Evolutionary conservation across 2,113 vertebrate species (phyloP).

Genomic region (Xiphophorus hellerii): DNA sequence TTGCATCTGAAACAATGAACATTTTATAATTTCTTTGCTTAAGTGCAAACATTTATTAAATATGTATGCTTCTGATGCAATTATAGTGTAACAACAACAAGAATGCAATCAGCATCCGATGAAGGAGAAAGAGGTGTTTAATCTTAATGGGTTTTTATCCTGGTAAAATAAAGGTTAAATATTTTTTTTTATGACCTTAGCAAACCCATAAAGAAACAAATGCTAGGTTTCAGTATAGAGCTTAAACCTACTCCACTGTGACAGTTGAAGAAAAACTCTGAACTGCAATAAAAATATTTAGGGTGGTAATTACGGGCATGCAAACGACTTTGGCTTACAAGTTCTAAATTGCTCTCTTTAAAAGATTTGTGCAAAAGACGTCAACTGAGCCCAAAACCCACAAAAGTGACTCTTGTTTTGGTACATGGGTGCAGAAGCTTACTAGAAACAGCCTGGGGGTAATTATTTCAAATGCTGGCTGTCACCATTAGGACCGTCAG

Average conservation of each 20-base stretch:
- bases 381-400: not conserved
- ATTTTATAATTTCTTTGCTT: slow-evolving; percentile 65
- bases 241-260: too few relatives aligned
- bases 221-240: not conserved
- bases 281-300: not conserved
- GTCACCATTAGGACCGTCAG: slow-evolving; percentile 33
- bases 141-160: too few relatives aligned
- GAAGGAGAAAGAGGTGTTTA: not conserved
- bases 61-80: slow-evolving; percentile 67
- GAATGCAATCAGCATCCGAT: slow-evolving; percentile 47
- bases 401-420: not conserved
- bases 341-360: not conserved
- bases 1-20: slow-evolving; percentile 56
- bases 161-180: too few relatives aligned
- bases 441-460: slow-evolving; percentile 6
- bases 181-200: not conserved
- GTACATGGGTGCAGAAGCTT: not conserved
- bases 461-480: slow-evolving; percentile 21
- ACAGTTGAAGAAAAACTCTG: too few relatives aligned
- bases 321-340: not conserved
- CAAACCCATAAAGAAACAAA: slow-evolving; percentile 1
- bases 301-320: not conserved
- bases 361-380: not conserved
- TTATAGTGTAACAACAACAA: slow-evolving; percentile 42
- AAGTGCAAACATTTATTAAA: slow-evolving; percentile 63